phyloP scores from a whole-genome alignment of 2,888 invertebrate genomes.

The Tenthredo distinguenda region DNA sequence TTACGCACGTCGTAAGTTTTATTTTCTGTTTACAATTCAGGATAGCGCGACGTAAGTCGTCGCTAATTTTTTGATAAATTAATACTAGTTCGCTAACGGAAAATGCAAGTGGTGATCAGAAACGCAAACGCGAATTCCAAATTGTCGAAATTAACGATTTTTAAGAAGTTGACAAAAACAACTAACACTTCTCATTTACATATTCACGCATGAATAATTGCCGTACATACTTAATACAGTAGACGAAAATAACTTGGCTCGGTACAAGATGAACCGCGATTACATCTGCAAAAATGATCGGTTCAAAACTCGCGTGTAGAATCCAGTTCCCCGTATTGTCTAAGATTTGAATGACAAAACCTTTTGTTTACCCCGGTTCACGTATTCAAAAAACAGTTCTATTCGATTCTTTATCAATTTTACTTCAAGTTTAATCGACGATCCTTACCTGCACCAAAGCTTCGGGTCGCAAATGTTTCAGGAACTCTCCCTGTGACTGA shows the following conservation, averaged over 20 bases:
- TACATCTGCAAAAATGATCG: not conserved
- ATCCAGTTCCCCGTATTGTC: no score
- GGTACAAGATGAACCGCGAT: not conserved
- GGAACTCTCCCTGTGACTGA: conserved; percentile 82
- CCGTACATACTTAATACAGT: not conserved
- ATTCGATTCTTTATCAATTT: not conserved
- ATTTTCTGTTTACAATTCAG: not conserved
- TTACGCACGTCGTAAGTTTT: not conserved
- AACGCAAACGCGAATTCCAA: not conserved
- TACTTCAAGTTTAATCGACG: not conserved
- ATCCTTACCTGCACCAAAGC: conserved; percentile 85
- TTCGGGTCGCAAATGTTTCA: conserved; percentile 81
- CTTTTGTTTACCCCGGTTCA: no score
- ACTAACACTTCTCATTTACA: not conserved
- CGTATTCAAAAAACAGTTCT: not conserved
- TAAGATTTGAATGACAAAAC: no score
- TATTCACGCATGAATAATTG: not conserved
- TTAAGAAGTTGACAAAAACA: not conserved
- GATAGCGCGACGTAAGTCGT: not conserved
- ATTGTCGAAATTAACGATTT: not conserved
- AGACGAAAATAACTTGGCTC: not conserved
- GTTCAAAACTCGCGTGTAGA: no score
- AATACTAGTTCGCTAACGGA: conserved; percentile 7
- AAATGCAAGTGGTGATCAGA: not conserved
- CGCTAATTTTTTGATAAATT: not conserved